A percentile compares a stretch with the other conserved stretches of the same genome.
These are phyloP conservation scores for pig (Sus scrofa) DNA, from an alignment of 2,113 vertebrate species.

Conservation along the genomic window DNA sequence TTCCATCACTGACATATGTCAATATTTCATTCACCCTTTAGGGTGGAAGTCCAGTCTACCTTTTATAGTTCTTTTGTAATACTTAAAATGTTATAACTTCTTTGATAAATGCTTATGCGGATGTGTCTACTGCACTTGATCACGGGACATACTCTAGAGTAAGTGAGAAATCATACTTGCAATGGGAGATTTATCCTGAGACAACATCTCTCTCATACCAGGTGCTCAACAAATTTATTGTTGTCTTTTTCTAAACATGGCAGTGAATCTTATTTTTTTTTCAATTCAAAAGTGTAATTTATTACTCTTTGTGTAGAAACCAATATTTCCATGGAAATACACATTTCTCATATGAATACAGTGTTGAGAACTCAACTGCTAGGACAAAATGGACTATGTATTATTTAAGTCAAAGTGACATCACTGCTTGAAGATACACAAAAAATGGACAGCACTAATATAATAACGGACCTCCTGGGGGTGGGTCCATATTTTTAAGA, in stretches of 20 bases:
- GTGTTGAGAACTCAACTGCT: neutral
- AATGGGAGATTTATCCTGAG: neutral
- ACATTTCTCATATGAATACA: neutral
- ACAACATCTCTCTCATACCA: neutral
- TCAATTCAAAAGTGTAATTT: conserved; percentile 18
- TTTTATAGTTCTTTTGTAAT: conserved; percentile 39
- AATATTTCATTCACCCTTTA: conserved; percentile 25
- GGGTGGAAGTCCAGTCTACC: neutral
- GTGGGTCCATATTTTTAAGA: neutral
- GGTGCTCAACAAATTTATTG: neutral
- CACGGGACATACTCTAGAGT: neutral
- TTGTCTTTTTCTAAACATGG: neutral
- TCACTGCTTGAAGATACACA: neutral
- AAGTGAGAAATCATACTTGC: neutral
- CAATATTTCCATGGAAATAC: neutral
- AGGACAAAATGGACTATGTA: neutral
- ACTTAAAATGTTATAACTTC: neutral
- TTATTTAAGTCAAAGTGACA: neutral
- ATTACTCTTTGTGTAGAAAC: conserved; percentile 12
- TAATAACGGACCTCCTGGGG: neutral
- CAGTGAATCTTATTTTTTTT: neutral
- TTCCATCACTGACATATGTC: neutral
- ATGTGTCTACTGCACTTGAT: neutral
- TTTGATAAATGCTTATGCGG: neutral
- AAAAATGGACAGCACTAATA: neutral